Conservation (phyloP, 2,888 invertebrate species). For the Lymantria monacha region DNA sequence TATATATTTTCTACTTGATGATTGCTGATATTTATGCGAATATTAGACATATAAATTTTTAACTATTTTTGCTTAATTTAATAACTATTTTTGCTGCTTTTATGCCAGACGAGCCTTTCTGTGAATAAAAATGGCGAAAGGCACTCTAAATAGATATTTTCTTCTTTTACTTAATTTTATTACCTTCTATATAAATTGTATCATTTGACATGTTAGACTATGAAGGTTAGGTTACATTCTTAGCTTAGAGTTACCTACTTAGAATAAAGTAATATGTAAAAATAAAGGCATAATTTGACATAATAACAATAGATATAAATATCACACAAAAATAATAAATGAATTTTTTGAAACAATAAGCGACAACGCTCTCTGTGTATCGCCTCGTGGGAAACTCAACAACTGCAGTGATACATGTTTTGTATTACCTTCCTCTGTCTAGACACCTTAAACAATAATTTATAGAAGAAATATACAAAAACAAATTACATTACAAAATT, state of each 20-base stretch:
- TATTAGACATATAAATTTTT: too few species aligned
- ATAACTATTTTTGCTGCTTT: too few species aligned
- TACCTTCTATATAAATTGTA: background rate
- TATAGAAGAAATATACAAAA: slow-evolving; percentile 9
- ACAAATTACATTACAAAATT: background rate
- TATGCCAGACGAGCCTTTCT: too few species aligned
- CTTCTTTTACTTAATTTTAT: background rate
- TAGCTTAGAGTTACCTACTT: background rate
- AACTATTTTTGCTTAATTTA: too few species aligned
- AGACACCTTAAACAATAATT: slow-evolving; percentile 43
- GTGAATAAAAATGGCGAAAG: too few species aligned
- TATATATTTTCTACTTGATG: too few species aligned
- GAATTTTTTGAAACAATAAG: slow-evolving; percentile 24
- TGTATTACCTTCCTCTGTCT: slow-evolving; percentile 48
- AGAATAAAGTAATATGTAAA: too few species aligned
- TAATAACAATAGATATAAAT: background rate
- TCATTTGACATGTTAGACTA: background rate
- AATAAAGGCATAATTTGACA: background rate
- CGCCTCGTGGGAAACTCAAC: slow-evolving; percentile 51
- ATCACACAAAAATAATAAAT: too few species aligned
- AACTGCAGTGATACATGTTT: slow-evolving; percentile 44
- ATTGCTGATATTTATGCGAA: too few species aligned
- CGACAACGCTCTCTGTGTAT: slow-evolving; percentile 16
- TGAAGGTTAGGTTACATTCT: too few species aligned
- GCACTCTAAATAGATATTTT: too few species aligned